Conservation (phyloP, 2,888 invertebrate genomes). For the Dicyrtomina minuta region DNA sequence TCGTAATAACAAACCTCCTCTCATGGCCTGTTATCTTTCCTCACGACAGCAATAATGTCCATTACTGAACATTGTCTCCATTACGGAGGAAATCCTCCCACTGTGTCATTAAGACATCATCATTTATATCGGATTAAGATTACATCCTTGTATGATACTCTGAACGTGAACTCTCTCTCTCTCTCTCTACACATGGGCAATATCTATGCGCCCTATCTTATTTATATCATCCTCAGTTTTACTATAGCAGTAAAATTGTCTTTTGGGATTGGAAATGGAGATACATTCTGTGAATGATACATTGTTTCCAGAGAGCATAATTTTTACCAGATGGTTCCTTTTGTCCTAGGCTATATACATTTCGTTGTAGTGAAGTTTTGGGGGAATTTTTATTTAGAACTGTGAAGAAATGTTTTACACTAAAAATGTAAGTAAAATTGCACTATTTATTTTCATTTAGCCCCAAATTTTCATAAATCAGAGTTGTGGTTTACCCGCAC, state of each 20-base stretch:
- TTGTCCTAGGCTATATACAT: no score
- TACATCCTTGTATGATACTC: conserved; percentile 18
- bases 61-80: conserved; percentile 32
- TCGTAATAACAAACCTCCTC: not conserved
- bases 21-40: not conserved
- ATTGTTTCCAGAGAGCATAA: no score
- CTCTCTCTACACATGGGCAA: not conserved
- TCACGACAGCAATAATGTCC: conserved; percentile 7
- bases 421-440: no score
- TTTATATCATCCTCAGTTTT: not conserved
- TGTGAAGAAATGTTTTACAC: no score
- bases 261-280: no score
- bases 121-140: conserved; percentile 35
- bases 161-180: not conserved
- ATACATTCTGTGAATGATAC: no score
- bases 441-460: no score
- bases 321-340: no score
- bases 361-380: no score
- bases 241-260: not conserved
- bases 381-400: no score
- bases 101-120: conserved; percentile 32
- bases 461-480: no score
- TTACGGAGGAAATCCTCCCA: conserved; percentile 23
- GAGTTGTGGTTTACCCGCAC: no score
- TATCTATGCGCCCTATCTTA: not conserved